phyloP scores from a whole-genome alignment of 2,888 invertebrate genomes.

The Euphydryas editha region DNA sequence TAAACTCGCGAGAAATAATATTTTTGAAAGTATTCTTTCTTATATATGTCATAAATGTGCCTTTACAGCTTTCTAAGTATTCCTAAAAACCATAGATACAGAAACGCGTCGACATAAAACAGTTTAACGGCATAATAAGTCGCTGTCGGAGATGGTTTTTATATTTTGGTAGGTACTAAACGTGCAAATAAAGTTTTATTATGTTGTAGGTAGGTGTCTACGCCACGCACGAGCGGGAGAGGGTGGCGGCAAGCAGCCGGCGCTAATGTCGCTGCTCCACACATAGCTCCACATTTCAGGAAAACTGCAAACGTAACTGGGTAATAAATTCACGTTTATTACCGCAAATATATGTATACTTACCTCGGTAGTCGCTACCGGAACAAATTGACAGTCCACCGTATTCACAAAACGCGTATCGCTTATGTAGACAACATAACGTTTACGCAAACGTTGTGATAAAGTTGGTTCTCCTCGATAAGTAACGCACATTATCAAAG shows the following conservation, averaged over 20 bases:
- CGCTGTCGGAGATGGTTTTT: slow-evolving; percentile 45
- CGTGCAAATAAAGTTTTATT: slow-evolving; percentile 47
- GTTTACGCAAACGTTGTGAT: slow-evolving; percentile 61
- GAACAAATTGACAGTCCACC: slow-evolving; percentile 70
- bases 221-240: slow-evolving; percentile 37
- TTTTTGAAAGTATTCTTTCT: background rate
- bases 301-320: slow-evolving; percentile 79
- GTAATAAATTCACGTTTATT: slow-evolving; percentile 81
- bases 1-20: background rate
- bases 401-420: slow-evolving; percentile 59
- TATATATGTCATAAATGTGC: background rate
- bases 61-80: slow-evolving; percentile 20
- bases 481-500: slow-evolving; percentile 65
- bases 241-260: slow-evolving; percentile 55
- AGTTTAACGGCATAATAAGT: slow-evolving; percentile 46
- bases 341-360: slow-evolving; percentile 72
- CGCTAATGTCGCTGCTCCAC: slow-evolving; percentile 67
- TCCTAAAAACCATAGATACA: slow-evolving; percentile 32
- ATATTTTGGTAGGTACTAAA: slow-evolving; percentile 48
- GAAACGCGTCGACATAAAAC: slow-evolving; percentile 39
- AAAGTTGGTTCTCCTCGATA: slow-evolving; percentile 50
- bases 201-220: slow-evolving; percentile 43
- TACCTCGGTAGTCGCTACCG: slow-evolving; percentile 69
- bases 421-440: slow-evolving; percentile 50
- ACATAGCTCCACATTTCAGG: slow-evolving; percentile 77